phyloP scores from a whole-genome alignment of 2,888 invertebrate genomes.

The Abscondita cerata region DNA sequence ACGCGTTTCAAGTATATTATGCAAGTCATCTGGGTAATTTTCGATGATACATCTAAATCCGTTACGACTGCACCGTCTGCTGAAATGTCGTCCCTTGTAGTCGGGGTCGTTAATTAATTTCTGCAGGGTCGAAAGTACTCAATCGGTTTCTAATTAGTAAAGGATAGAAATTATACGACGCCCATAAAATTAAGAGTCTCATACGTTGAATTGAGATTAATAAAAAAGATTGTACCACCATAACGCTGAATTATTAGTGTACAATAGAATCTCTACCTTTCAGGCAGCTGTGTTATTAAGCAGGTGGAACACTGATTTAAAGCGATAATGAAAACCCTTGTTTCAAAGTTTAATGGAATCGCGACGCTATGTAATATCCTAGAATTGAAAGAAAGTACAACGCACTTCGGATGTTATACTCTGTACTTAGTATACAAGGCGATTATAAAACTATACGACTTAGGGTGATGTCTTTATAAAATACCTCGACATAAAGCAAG shows the following conservation, averaged over 20 bases:
- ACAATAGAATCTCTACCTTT: constrained; percentile 20
- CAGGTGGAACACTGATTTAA: constrained; percentile 32
- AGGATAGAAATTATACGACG: neutral
- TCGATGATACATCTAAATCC: constrained; percentile 25
- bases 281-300: constrained; percentile 21
- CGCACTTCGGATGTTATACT: constrained; percentile 20
- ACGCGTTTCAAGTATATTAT: constrained; percentile 5
- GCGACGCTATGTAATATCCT: constrained; percentile 5
- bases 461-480: constrained; percentile 46
- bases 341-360: constrained; percentile 13
- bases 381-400: constrained; percentile 18
- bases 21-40: constrained; percentile 27
- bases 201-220: constrained; percentile 1
- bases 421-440: constrained; percentile 43
- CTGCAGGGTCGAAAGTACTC: too few relatives aligned
- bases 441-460: constrained; percentile 46
- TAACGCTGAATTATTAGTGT: constrained; percentile 9
- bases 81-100: constrained; percentile 1
- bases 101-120: constrained; percentile 6
- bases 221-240: constrained; percentile 8
- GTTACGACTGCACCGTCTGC: constrained; percentile 8
- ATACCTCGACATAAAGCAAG: constrained; percentile 43
- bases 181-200: neutral
- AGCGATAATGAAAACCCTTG: constrained; percentile 28
- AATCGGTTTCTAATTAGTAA: too few relatives aligned